phyloP scores from a whole-genome alignment of 2,888 invertebrate genomes.

The Leptura quadrifasciata region DNA sequence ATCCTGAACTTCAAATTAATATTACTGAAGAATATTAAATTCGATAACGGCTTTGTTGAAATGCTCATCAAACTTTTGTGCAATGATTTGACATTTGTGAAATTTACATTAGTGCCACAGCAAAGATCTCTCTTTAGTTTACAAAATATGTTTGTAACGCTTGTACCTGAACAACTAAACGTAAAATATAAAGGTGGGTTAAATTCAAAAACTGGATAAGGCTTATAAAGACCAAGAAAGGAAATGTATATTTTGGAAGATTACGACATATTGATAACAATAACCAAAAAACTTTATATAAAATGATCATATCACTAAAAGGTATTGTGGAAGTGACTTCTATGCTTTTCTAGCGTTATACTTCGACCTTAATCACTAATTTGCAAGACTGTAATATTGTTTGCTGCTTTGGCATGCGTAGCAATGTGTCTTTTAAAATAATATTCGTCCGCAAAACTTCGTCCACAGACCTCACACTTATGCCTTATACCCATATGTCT shows the following conservation, averaged over 20 bases:
- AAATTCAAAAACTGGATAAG: background rate
- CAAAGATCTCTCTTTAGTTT: too few species aligned
- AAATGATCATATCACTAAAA: background rate
- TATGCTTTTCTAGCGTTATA: background rate
- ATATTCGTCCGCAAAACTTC: slow-evolving; percentile 72
- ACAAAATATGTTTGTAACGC: background rate
- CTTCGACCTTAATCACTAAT: slow-evolving; percentile 18
- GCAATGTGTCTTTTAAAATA: slow-evolving; percentile 72
- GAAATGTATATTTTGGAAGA: background rate
- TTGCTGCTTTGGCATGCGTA: slow-evolving; percentile 66
- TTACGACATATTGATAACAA: background rate
- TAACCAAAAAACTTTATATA: background rate
- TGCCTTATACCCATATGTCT: slow-evolving; percentile 73
- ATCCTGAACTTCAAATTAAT: too few species aligned
- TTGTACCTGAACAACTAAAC: background rate
- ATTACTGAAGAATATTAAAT: background rate
- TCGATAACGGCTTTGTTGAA: background rate
- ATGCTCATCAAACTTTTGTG: background rate
- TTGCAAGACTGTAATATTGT: slow-evolving; percentile 46
- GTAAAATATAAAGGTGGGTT: background rate
- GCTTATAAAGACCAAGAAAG: background rate
- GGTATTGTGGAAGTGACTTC: background rate
- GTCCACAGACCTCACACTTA: slow-evolving; percentile 70
- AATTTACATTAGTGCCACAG: background rate
- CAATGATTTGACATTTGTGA: background rate